phyloP scores from a whole-genome alignment of 2,797 vertebrate species.

The Sebastes ruberrimus region DNA sequence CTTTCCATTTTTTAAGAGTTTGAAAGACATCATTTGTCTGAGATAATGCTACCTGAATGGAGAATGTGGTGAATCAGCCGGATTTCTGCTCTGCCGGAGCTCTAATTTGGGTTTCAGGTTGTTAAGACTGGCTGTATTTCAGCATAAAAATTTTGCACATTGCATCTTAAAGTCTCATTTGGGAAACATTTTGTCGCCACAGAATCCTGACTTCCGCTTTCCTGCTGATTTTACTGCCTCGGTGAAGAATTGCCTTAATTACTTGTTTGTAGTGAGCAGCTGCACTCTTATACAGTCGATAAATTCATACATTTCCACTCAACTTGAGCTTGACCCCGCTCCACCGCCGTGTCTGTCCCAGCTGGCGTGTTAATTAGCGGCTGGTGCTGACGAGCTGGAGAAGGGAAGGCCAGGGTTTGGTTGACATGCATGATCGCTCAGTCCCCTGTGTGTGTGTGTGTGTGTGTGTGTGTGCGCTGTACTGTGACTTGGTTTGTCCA shows the following conservation, averaged over 20 bases:
- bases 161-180: neutral
- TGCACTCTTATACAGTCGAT: conserved; percentile 21
- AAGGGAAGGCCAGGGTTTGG: neutral
- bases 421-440: neutral
- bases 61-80: neutral
- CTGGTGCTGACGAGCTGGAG: conserved; percentile 39
- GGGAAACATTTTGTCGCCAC: neutral
- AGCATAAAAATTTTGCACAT: neutral
- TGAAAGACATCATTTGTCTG: neutral
- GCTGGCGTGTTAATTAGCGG: conserved; percentile 46
- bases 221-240: neutral
- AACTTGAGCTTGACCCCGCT: conserved; percentile 22
- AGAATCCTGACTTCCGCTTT: neutral
- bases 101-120: neutral
- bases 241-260: neutral
- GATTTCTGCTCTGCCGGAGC: neutral
- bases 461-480: neutral
- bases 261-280: conserved; percentile 38
- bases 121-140: neutral
- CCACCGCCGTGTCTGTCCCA: conserved; percentile 23
- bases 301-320: conserved; percentile 24
- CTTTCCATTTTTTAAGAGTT: neutral
- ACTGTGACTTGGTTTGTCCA: neutral
- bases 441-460: too few species aligned
- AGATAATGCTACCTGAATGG: neutral